These are phyloP conservation scores for Amiota minor DNA, from an alignment of 2,888 invertebrate species.

Conservation along the genomic window DNA sequence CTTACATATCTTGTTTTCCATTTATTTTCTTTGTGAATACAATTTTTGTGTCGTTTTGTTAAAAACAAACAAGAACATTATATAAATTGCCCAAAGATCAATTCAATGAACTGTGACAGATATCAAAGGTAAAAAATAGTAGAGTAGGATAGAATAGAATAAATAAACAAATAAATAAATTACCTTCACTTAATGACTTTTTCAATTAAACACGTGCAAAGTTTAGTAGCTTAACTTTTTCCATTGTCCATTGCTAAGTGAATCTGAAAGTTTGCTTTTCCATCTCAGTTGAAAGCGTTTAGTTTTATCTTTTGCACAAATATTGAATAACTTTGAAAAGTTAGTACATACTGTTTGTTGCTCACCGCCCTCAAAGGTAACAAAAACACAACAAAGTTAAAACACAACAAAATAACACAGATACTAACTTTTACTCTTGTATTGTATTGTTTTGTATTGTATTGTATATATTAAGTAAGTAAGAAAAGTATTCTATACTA, in stretches of 20 bases:
- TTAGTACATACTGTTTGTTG: slow-evolving; percentile 1
- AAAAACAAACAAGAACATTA: too few species aligned
- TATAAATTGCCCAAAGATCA: too few species aligned
- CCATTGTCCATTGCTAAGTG: not conserved
- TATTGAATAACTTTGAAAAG: slow-evolving; percentile 26
- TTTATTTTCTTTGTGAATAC: too few species aligned
- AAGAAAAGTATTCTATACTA: too few species aligned
- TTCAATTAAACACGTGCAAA: slow-evolving; percentile 12
- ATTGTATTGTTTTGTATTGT: too few species aligned
- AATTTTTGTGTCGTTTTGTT: too few species aligned
- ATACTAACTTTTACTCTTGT: too few species aligned
- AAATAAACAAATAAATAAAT: slow-evolving; percentile 5
- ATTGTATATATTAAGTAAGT: too few species aligned
- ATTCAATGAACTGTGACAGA: too few species aligned
- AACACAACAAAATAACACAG: not conserved
- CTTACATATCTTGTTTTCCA: too few species aligned
- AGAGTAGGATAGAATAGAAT: too few species aligned
- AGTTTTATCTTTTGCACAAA: slow-evolving; percentile 23
- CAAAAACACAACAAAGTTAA: slow-evolving; percentile 3
- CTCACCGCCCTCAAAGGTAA: not conserved
- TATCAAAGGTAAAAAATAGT: too few species aligned
- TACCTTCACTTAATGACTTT: slow-evolving; percentile 4
- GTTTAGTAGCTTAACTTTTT: slow-evolving; percentile 10
- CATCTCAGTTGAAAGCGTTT: slow-evolving; percentile 1
- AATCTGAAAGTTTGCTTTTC: slow-evolving; percentile 14